These are phyloP conservation scores for Catamblyrhynchus diadema DNA, from an alignment of 2,797 vertebrate genomes.

Conservation along the genomic window DNA sequence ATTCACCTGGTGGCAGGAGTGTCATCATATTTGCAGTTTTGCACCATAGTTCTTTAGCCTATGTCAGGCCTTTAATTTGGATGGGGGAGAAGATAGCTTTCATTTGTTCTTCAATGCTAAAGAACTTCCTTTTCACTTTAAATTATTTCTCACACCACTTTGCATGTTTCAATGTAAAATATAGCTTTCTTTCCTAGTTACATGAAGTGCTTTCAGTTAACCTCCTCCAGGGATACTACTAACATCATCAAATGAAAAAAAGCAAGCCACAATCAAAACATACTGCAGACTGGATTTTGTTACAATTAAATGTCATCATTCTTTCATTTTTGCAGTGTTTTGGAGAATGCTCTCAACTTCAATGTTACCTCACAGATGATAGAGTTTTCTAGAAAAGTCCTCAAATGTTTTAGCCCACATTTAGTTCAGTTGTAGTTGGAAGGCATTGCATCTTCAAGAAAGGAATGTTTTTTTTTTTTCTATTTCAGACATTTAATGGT, in stretches of 20 bases:
- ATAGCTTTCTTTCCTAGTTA: not conserved
- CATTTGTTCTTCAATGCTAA: not conserved
- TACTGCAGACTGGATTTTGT: not conserved
- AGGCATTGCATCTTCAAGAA: not conserved
- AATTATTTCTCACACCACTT: not conserved
- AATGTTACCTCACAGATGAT: not conserved
- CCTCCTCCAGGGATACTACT: not conserved
- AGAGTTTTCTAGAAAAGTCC: not conserved
- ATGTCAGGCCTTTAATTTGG: not conserved
- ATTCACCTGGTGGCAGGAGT: not conserved
- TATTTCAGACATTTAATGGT: not conserved
- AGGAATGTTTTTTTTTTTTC: not conserved
- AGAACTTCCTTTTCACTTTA: not conserved
- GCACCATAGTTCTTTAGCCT: not conserved
- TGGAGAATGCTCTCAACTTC: not conserved
- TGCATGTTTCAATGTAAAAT: not conserved
- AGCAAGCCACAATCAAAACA: not conserved
- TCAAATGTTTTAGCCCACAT: not conserved
- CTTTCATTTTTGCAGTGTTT: not conserved
- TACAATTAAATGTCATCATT: not conserved
- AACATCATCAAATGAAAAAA: not conserved
- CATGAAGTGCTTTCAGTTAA: not conserved
- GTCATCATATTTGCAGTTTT: not conserved
- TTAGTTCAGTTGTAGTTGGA: not conserved
- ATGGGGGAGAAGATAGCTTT: not conserved